These are phyloP conservation scores for Oscheius myriophilus DNA, from an alignment of 2,888 invertebrate species.

Conservation along the genomic window DNA sequence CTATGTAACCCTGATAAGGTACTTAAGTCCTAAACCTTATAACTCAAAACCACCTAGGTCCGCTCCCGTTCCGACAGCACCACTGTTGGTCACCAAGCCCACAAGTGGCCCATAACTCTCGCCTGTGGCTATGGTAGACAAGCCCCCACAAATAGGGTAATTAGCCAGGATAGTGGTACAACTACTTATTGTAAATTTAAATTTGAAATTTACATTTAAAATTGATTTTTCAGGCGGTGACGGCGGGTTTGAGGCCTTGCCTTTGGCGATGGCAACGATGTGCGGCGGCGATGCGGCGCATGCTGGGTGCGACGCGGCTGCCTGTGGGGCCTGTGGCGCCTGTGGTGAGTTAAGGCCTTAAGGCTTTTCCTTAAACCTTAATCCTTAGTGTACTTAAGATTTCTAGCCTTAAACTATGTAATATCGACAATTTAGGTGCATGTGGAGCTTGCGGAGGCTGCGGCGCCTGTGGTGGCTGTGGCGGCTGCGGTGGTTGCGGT, in stretches of 20 bases:
- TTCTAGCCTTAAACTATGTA: not conserved
- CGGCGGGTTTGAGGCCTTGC: slow-evolving; percentile 48
- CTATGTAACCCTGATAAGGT: slow-evolving; percentile 73
- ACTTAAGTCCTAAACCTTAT: not conserved
- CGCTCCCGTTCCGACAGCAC: slow-evolving; percentile 60
- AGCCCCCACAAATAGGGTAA: slow-evolving; percentile 40
- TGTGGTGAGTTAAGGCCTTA: too few species aligned
- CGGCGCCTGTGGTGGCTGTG: slow-evolving; percentile 64
- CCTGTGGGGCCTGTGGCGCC: slow-evolving; percentile 54
- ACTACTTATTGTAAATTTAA: not conserved
- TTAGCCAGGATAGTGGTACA: slow-evolving; percentile 25
- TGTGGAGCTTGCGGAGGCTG: slow-evolving; percentile 67
- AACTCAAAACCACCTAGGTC: slow-evolving; percentile 35
- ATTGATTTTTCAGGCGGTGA: slow-evolving; percentile 6
- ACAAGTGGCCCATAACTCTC: slow-evolving; percentile 71
- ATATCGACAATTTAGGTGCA: slow-evolving; percentile 33
- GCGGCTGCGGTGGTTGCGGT: slow-evolving; percentile 51
- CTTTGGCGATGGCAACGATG: slow-evolving; percentile 48
- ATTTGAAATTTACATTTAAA: not conserved
- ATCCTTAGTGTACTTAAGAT: too few species aligned
- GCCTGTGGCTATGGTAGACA: slow-evolving; percentile 73
- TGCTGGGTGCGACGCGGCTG: slow-evolving; percentile 47
- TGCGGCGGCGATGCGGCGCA: slow-evolving; percentile 42
- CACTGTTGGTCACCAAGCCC: slow-evolving; percentile 67
- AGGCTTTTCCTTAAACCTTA: too few species aligned